These are phyloP conservation scores for Uria lomvia DNA, from an alignment of 2,113 vertebrate species.

Conservation along the genomic window DNA sequence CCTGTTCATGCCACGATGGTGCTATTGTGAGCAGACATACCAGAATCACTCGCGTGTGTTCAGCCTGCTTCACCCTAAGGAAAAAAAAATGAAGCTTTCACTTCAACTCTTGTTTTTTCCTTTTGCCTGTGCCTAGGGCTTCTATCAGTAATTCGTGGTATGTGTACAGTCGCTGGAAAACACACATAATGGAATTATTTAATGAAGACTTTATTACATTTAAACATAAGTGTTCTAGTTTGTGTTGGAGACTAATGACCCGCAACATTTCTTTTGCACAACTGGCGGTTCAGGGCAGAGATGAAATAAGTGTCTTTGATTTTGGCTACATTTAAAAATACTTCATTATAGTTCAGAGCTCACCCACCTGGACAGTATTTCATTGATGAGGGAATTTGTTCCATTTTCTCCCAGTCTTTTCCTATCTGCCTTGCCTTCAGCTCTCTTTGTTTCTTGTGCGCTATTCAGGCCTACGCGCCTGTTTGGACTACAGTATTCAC, in stretches of 20 bases:
- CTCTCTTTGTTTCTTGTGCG: neutral
- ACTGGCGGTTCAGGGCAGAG: neutral
- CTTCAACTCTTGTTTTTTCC: neutral
- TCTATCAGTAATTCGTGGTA: neutral
- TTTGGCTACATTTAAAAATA: neutral
- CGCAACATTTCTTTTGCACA: neutral
- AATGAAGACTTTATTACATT: slow-evolving; percentile 3
- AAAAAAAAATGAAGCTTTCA: neutral
- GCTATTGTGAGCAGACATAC: slow-evolving; percentile 12
- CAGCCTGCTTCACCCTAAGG: neutral
- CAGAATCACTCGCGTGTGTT: neutral
- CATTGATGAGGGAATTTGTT: neutral
- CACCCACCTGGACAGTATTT: neutral
- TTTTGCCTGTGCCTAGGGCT: neutral
- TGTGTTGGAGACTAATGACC: neutral
- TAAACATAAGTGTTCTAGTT: neutral
- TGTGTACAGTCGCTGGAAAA: neutral
- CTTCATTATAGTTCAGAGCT: neutral
- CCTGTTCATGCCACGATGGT: neutral
- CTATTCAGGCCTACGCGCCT: neutral
- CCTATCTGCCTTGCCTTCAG: neutral
- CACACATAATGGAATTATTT: slow-evolving; percentile 3
- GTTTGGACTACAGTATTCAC: neutral
- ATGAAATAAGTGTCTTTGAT: neutral
- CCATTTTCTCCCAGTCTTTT: neutral